Conservation (phyloP, 1,140 invertebrate genomes). For the Adelges cooleyi region DNA sequence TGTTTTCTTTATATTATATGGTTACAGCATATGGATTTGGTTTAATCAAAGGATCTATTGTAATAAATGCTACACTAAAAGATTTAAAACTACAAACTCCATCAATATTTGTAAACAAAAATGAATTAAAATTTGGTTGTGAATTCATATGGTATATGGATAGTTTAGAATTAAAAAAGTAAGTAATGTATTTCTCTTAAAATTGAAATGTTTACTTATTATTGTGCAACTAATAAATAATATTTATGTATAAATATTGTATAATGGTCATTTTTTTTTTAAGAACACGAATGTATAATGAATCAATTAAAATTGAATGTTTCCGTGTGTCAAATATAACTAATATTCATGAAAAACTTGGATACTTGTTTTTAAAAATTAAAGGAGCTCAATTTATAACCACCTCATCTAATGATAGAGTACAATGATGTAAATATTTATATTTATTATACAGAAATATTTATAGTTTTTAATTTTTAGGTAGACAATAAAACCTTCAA, state of each 20-base stretch:
- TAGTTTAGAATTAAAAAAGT: not conserved
- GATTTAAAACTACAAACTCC: not conserved
- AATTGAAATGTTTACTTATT: not conserved
- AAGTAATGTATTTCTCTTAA: not conserved
- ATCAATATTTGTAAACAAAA: not conserved
- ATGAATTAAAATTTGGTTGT: not conserved
- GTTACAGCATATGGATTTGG: constrained; percentile 1
- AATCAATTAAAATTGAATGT: not conserved
- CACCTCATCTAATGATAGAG: constrained; percentile 1
- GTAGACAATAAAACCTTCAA: not conserved
- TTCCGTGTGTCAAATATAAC: not conserved
- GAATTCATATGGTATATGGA: not conserved
- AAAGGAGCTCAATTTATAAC: constrained; percentile 12
- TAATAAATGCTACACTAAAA: not conserved
- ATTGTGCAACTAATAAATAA: not conserved
- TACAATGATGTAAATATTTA: not conserved
- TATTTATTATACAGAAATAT: not conserved
- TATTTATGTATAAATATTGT: not conserved
- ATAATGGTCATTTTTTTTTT: not conserved
- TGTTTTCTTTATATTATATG: not conserved
- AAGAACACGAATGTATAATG: constrained; percentile 10
- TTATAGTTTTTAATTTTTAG: not conserved
- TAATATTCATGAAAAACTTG: not conserved
- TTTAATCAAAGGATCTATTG: constrained; percentile 11
- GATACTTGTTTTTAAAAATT: constrained; percentile 12